Base-by-base conservation (phyloP, 2,797 vertebrate species). In the Betta splendens region DNA sequence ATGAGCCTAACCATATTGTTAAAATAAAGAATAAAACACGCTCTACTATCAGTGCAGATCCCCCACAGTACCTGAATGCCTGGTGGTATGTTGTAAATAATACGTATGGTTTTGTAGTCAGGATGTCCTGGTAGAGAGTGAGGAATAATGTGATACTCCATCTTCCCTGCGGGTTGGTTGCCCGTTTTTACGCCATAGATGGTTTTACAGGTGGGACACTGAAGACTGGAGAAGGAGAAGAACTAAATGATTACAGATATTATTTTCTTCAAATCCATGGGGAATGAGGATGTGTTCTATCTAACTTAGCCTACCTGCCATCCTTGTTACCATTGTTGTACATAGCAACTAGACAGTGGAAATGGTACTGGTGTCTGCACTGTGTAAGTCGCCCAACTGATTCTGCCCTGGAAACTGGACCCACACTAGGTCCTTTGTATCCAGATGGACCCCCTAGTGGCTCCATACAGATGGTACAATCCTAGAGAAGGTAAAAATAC, bases 241-340 rank as follows among this genome's bases (percentile, higher is more conserved):
- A 21, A 22, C 7, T 13, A 21, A 9, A 17, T 4, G 3, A 49
- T 51, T 26, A 48, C n/a, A 7, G 7, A n/a, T 12, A 2, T 32
- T 9, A 16, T 33, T 36, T 32, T 1, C 4, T 15, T 23, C 15
- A 25, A 46, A 35, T 8, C 10, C 47, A 16, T 29, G 66, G 39
- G 11, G 0, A 22, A 31, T 0, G 25, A 55, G 22, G 3, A 20
- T 26, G n/a, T 35, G 28, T 0, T 2, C 7, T 13, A 6, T 56
- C 5, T 7, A 3, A 63, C 65, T 4, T 7, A 3, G 60, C 65
- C 4, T 22, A 89, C 88, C 75, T 91, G 55, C 87, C 77, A 1
- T 97, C 96, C 91, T 96, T 96, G 90, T 96, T 96, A 69, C 96
- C 95, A 0, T 96, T 96, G 78, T 95, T 96, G 81, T 97, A 98